Percentiles rank a stretch among this genome's conserved stretches.
Evolutionary conservation across 2,888 invertebrate species (phyloP).

Genomic region (Nymphalis c-album): DNA sequence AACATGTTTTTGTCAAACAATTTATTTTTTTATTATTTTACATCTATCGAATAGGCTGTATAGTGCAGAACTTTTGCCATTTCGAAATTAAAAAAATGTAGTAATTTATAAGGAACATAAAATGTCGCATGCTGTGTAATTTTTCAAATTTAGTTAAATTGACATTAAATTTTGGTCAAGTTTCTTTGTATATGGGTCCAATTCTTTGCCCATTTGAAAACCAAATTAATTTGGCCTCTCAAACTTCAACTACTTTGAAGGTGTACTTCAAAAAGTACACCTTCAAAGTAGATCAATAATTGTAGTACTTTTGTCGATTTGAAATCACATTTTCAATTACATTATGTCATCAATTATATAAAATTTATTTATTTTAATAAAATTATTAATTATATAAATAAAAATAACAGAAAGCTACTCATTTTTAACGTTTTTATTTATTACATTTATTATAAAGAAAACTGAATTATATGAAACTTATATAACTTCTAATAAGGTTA

Average conservation of each 20-base stretch:
- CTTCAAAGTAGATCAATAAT: neutral
- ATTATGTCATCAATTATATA: neutral
- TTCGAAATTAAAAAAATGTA: too few species aligned
- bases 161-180: conserved; percentile 2
- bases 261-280: too few species aligned
- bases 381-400: too few species aligned
- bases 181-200: neutral
- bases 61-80: too few species aligned
- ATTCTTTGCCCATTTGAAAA: neutral
- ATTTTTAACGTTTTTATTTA: too few species aligned
- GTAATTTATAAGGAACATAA: too few species aligned
- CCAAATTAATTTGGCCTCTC: neutral
- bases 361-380: neutral
- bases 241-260: too few species aligned
- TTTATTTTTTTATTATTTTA: neutral
- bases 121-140: neutral
- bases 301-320: conserved; percentile 39
- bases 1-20: neutral
- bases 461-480: too few species aligned
- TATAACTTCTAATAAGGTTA: too few species aligned
- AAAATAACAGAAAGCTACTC: too few species aligned
- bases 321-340: conserved; percentile 48
- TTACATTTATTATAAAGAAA: too few species aligned
- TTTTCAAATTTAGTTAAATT: neutral
- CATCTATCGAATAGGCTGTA: too few species aligned